Conservation (phyloP, 2,113 vertebrate species). For the Aleadryas rufinucha region DNA sequence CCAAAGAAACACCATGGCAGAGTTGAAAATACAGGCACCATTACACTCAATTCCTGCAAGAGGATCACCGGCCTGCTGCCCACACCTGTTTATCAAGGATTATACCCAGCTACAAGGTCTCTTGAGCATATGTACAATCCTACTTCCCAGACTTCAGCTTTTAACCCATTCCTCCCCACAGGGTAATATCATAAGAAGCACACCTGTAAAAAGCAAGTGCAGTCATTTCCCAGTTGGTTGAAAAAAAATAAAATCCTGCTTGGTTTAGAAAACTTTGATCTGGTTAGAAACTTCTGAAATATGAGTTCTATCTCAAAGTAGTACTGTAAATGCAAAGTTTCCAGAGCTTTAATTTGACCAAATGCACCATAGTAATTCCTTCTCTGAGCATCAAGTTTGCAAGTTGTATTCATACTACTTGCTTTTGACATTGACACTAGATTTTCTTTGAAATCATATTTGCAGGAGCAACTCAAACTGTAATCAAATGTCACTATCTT, state of each 20-base stretch:
- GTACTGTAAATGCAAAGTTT: neutral
- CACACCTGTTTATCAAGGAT: neutral
- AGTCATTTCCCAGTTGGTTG: neutral
- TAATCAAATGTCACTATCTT: neutral
- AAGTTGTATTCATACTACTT: neutral
- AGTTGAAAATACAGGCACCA: neutral
- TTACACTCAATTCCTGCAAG: neutral
- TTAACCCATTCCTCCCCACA: neutral
- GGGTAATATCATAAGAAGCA: neutral
- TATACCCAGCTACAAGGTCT: neutral
- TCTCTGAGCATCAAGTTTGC: neutral
- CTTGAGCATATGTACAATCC: neutral
- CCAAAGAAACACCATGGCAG: neutral
- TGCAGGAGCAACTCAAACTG: neutral
- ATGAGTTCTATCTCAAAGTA: neutral
- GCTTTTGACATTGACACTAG: neutral
- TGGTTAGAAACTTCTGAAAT: neutral
- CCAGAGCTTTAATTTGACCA: neutral
- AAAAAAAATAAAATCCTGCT: neutral
- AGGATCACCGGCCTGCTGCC: neutral
- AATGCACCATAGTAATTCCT: neutral
- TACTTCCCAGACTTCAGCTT: neutral
- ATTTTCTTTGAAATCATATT: neutral
- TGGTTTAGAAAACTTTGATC: neutral
- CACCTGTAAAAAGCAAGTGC: neutral